Percentiles rank a stretch among this genome's conserved stretches.
Evolutionary conservation across 2,113 vertebrate species (phyloP).

Genomic region (Euleptes europaea): DNA sequence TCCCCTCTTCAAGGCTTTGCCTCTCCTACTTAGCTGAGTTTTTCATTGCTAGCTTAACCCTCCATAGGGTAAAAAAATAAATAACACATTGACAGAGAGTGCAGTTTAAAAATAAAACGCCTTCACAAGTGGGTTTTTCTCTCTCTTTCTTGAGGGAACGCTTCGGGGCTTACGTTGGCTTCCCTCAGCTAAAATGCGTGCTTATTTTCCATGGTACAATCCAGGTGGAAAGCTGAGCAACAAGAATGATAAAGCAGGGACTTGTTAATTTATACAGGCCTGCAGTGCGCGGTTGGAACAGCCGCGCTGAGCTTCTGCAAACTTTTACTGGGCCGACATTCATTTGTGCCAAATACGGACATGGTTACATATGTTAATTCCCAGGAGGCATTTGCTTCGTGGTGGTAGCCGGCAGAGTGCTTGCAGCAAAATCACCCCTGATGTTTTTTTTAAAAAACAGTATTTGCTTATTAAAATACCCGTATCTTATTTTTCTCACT

Average conservation of each 20-base stretch:
- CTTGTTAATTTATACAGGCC: not conserved
- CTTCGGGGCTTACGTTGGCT: not conserved
- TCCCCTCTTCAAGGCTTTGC: not conserved
- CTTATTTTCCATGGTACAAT: not conserved
- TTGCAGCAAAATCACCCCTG: no score
- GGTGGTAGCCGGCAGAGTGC: no score
- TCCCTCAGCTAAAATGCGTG: not conserved
- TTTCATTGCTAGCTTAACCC: not conserved
- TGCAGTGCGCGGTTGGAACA: slow-evolving; percentile 1
- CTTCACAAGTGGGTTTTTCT: not conserved
- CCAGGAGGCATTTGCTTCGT: not conserved
- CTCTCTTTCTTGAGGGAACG: not conserved
- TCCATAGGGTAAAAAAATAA: not conserved
- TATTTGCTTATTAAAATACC: no score
- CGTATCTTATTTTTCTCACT: no score
- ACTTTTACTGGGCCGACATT: slow-evolving; percentile 1
- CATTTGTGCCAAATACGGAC: not conserved
- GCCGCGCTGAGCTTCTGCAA: not conserved
- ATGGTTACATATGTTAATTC: not conserved
- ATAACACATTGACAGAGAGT: not conserved
- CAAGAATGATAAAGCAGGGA: not conserved
- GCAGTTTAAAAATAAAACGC: not conserved
- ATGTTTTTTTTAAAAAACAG: no score
- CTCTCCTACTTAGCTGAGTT: not conserved
- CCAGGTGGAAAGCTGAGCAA: not conserved